These are phyloP conservation scores for Agrotis ipsilon DNA, from an alignment of 2,888 invertebrate species.

Conservation along the genomic window DNA sequence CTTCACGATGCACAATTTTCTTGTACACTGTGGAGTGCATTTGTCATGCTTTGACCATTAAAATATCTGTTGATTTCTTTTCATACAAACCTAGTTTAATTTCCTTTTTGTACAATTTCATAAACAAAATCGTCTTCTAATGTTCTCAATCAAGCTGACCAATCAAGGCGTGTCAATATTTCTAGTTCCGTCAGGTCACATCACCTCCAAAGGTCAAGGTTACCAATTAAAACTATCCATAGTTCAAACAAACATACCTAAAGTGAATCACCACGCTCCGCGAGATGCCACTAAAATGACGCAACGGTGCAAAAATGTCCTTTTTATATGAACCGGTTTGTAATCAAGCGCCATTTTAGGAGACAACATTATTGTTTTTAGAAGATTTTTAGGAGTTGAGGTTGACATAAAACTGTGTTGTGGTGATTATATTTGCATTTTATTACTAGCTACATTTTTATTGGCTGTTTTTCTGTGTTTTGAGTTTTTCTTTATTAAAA, in stretches of 20 bases:
- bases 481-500: too few species aligned
- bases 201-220: slow-evolving; percentile 56
- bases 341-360: slow-evolving; percentile 42
- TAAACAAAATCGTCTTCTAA: background rate
- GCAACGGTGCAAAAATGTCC: slow-evolving; percentile 45
- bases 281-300: slow-evolving; percentile 46
- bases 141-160: background rate
- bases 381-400: slow-evolving; percentile 22
- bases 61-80: background rate
- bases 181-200: slow-evolving; percentile 22
- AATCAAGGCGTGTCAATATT: slow-evolving; percentile 10
- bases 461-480: background rate
- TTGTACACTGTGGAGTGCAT: background rate
- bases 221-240: slow-evolving; percentile 24
- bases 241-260: slow-evolving; percentile 27
- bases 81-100: background rate
- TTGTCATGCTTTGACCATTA: background rate
- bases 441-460: background rate
- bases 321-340: slow-evolving; percentile 48
- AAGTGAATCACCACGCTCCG: slow-evolving; percentile 53
- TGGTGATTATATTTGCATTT: slow-evolving; percentile 27
- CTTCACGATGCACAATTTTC: background rate
- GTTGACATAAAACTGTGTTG: slow-evolving; percentile 20
- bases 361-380: slow-evolving; percentile 45
- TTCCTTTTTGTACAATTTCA: background rate